phyloP scores from a whole-genome alignment of 2,797 vertebrate species.

The Nannoperca obscura region DNA sequence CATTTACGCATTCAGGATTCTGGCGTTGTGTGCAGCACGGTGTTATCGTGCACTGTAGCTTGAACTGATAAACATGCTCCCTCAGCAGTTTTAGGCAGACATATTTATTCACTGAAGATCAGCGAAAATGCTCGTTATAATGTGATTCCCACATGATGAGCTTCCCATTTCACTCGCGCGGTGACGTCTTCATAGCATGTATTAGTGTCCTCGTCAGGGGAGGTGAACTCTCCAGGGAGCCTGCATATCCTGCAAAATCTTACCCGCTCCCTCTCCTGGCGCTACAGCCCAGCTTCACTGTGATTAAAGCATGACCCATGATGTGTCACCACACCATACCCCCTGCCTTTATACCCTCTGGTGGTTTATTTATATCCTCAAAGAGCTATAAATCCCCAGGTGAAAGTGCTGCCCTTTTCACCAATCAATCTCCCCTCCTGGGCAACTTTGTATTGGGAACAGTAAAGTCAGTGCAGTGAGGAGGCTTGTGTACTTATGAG shows the following conservation, averaged over 20 bases:
- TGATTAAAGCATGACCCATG: conserved; percentile 78
- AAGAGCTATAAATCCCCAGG: conserved; percentile 79
- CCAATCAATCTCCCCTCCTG: conserved; percentile 75
- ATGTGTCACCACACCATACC: conserved; percentile 68
- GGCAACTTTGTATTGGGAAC: conserved; percentile 57
- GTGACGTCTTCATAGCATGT: conserved; percentile 46
- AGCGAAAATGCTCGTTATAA: conserved; percentile 59
- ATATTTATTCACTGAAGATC: conserved; percentile 69
- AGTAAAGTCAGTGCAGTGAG: conserved; percentile 45
- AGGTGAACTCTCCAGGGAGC: conserved; percentile 46
- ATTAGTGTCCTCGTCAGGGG: conserved; percentile 51
- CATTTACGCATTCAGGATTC: conserved; percentile 75
- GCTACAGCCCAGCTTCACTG: conserved; percentile 62
- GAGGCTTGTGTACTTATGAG: conserved; percentile 40
- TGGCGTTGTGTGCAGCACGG: conserved; percentile 50
- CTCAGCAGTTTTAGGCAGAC: conserved; percentile 72
- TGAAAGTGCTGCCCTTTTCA: conserved; percentile 83
- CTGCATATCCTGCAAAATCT: conserved; percentile 53
- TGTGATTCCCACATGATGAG: conserved; percentile 34
- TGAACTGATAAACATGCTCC: conserved; percentile 63
- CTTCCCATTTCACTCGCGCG: conserved; percentile 37
- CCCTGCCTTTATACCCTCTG: conserved; percentile 62
- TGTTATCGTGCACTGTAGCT: conserved; percentile 66
- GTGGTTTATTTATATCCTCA: conserved; percentile 81
- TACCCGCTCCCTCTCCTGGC: conserved; percentile 32